Evolutionary conservation across 2,113 vertebrate species (phyloP), one percentile per base, ranked within the genome.

Genomic region (Mastomys natalensis): DNA sequence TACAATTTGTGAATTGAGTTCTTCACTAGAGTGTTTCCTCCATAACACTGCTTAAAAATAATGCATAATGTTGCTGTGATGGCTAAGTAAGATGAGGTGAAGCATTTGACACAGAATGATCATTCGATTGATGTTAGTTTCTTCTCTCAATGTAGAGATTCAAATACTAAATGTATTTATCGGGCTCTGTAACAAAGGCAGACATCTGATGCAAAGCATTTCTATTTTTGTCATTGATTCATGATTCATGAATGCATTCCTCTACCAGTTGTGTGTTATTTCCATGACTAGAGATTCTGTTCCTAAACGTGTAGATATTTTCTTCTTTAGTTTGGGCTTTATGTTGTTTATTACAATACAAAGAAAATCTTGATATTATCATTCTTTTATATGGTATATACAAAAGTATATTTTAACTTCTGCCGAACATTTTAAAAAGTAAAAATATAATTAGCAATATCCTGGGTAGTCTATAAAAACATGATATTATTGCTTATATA

Each of bases 201-300:
- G 93, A 90, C 60, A 95, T 90, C 53, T 73, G 81, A 92, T 68
- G 58, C 78, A 97, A 91, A 94, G 77, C 89, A 76, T 92, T 96
- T 95, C 90, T 92, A 58, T 95, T 92, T 97, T 87, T 72, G 64
- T 85, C 40, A 90, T 21, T 68, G 72, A 97, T 95, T 96, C 95
- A 95, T 95, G 74, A 97, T 95, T 96, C 85, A 95, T 81, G 76
- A 96, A 96, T 37, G 93, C 73, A 94, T 92, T 97, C 80, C 95
- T 93, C 31, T 5, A 89, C 76, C 87, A 97, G 87, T 73, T 94
- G 29, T 70, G 62, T 92, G 80, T 64, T 95, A 94, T 76, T 97
- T 96, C 88, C 87, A 64, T 90, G 64, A 92, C 90, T 96, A 58
- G 21, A 95, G 29, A 95, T 68, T 94, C 34, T 90, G 60, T 74